Evolutionary conservation across 1,140 invertebrate species (phyloP).

Genomic region (Fragariocoptes setiger): DNA sequence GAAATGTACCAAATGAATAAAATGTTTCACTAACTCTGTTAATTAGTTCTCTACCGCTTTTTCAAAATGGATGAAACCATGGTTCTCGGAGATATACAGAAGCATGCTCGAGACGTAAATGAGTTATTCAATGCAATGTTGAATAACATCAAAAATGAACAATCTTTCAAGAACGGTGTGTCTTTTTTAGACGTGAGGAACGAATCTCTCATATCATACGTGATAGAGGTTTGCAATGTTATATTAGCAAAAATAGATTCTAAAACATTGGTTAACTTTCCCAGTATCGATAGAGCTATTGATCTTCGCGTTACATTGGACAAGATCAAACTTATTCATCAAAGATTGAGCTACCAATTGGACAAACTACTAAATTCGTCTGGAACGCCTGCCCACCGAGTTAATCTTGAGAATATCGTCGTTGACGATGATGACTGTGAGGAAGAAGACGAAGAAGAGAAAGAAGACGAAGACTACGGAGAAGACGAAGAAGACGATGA

Average conservation of each 20-base stretch:
- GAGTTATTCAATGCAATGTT: slow-evolving; percentile 8
- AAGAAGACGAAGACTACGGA: neutral
- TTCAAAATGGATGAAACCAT: too few relatives aligned
- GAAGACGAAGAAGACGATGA: neutral
- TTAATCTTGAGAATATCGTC: neutral
- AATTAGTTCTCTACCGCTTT: too few relatives aligned
- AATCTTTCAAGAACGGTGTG: neutral
- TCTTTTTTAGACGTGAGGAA: neutral
- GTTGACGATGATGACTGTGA: neutral
- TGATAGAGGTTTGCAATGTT: neutral
- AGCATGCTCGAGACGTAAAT: slow-evolving; percentile 1
- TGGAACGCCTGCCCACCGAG: neutral
- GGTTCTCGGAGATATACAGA: too few relatives aligned
- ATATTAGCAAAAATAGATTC: neutral
- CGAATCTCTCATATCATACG: neutral
- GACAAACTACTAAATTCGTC: neutral
- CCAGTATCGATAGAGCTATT: neutral
- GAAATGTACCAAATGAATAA: too few relatives aligned
- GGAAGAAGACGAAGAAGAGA: neutral
- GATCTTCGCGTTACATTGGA: neutral
- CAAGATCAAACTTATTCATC: neutral
- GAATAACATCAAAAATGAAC: too few relatives aligned
- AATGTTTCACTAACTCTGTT: too few relatives aligned
- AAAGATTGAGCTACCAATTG: neutral
- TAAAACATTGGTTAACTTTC: neutral